These are phyloP conservation scores for Virgularia gustaviana DNA, from an alignment of 92 coral and sea anemone genomes.

Conservation along the genomic window DNA sequence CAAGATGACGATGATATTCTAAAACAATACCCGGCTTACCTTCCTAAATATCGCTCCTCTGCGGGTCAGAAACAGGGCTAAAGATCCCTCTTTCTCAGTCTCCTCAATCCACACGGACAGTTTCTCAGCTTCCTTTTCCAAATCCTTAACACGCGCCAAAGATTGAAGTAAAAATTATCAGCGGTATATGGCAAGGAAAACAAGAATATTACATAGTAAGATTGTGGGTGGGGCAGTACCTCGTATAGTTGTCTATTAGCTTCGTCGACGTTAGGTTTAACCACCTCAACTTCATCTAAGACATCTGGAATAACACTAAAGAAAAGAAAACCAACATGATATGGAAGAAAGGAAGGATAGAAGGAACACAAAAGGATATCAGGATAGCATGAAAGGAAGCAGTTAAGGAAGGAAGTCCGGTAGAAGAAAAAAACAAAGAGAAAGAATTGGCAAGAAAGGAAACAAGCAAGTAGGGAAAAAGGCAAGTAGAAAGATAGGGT, in stretches of 20 bases:
- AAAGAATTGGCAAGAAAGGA: too few relatives aligned
- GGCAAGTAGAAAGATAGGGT: too few relatives aligned
- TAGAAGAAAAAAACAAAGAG: too few relatives aligned
- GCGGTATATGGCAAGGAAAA: background rate
- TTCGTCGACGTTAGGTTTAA: slow-evolving; percentile 73
- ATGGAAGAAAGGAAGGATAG: background rate
- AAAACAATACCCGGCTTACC: too few relatives aligned
- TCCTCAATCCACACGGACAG: slow-evolving; percentile 60
- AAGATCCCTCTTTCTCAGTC: slow-evolving; percentile 64
- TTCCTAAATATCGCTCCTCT: slow-evolving; percentile 90
- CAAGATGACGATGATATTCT: too few relatives aligned
- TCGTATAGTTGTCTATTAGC: slow-evolving; percentile 65
- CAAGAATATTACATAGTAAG: background rate
- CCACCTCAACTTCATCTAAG: slow-evolving; percentile 78
- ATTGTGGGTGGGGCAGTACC: too few relatives aligned
- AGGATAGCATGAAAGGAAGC: too few relatives aligned
- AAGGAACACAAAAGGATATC: background rate
- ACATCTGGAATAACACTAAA: slow-evolving; percentile 9
- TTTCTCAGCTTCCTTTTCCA: slow-evolving; percentile 66
- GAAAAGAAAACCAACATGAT: background rate
- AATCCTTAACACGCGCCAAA: slow-evolving; percentile 40
- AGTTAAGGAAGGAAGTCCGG: too few relatives aligned
- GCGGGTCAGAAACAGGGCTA: slow-evolving; percentile 71
- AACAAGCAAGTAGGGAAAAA: too few relatives aligned
- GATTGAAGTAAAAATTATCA: background rate